Base-by-base conservation (phyloP, 2,797 vertebrate genomes). In the Eutrigla gurnardus region DNA sequence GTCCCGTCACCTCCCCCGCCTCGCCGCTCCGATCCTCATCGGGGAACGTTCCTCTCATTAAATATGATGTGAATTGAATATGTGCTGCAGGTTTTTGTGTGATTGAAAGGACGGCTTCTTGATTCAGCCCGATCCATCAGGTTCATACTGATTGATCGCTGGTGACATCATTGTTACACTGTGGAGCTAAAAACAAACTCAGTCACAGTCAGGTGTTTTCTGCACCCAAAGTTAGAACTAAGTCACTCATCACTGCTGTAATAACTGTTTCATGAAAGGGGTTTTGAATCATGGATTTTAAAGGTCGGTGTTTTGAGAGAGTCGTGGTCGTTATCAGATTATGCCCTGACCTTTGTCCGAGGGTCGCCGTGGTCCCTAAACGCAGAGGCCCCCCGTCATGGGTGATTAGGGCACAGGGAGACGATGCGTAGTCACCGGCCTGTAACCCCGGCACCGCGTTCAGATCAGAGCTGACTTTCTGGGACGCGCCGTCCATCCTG, bases 391-490 rank as follows among this genome's bases (percentile, higher is more conserved):
- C 54, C 61, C 93, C 95, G 95, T 97, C 96, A 94, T 60, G 85
- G 89, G 86, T 81, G 89, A 96, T 97, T 96, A 96, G 91, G 83
- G 91, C 90, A 80, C 90, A 82, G 73, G 65, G 83, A 90, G 83
- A 75, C 95, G 95, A 96, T 74, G 83, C 89, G 89, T 91, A 84
- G 89, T 95, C 93, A 93, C 94, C 94, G 91, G 93, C 93, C 89
- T 69, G 83, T 94, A 94, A 96, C 93, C 95, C 88, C 87, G 65
- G 91, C 75, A 79, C 91, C 76, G 92, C 93, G 93, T 96, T 97
- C 95, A 96, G 94, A 96, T 96, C 95, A 96, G 95, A 93, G 95
- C 93, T 77, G 63, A 49, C 70, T 87, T 55, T 76, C 49, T 64
- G 39, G 50, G 72, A 69, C 73, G 62, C 65, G 10, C 70, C 35